Conservation (phyloP, 2,888 invertebrate genomes). For the Epinotia bilunana region DNA sequence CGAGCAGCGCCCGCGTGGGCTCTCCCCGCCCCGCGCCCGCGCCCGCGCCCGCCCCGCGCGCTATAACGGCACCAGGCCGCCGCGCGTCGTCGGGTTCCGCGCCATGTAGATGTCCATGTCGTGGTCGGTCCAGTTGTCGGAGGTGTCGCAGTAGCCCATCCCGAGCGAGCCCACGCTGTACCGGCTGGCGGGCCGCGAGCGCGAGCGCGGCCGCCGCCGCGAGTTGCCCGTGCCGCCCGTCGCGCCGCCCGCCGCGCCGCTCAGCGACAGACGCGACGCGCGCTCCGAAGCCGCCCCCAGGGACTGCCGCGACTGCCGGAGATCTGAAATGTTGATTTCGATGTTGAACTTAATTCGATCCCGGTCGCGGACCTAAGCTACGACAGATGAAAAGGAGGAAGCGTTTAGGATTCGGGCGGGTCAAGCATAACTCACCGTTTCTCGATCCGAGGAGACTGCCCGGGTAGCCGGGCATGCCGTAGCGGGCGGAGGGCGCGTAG, state of each 20-base stretch:
- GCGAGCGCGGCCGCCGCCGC: conserved; percentile 90
- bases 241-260: conserved; percentile 86
- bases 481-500: conserved; percentile 93
- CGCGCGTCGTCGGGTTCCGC: conserved; percentile 93
- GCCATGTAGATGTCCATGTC: conserved; percentile 98
- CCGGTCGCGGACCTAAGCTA: conserved; percentile 43
- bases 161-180: conserved; percentile 92
- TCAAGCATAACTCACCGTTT: conserved; percentile 68
- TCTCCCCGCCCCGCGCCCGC: conserved; percentile 54
- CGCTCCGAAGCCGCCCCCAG: conserved; percentile 92
- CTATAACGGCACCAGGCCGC: conserved; percentile 93
- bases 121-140: conserved; percentile 97
- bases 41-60: conserved; percentile 61
- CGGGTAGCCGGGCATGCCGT: conserved; percentile 90
- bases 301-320: conserved; percentile 94
- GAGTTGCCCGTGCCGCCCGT: conserved; percentile 86
- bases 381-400: conserved; percentile 47
- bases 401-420: conserved; percentile 47
- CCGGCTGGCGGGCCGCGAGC: conserved; percentile 92
- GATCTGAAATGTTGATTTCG: conserved; percentile 82
- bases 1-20: conserved; percentile 60
- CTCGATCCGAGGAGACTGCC: conserved; percentile 85
- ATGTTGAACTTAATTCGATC: neutral
- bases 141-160: conserved; percentile 94
- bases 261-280: conserved; percentile 90